These are phyloP conservation scores for Pseudocheirus occidentalis DNA, from an alignment of 2,797 vertebrate genomes.

Conservation along the genomic window DNA sequence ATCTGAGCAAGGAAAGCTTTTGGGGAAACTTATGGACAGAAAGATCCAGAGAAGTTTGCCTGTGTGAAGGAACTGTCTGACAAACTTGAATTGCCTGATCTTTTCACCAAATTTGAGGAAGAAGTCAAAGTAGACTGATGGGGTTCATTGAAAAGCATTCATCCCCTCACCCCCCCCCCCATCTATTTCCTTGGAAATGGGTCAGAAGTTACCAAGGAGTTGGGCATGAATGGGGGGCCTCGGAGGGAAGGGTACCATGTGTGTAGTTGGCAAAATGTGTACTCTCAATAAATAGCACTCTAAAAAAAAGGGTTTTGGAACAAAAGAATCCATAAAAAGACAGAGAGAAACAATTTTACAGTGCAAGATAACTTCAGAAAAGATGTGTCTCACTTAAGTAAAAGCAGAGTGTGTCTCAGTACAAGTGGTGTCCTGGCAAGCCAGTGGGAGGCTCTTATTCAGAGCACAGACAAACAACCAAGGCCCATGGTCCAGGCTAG, in stretches of 20 bases:
- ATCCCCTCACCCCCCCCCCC: slow-evolving; percentile 54
- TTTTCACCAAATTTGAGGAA: slow-evolving; percentile 90
- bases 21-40: slow-evolving; percentile 92
- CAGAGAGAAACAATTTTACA: too few relatives aligned
- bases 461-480: too few relatives aligned
- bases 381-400: too few relatives aligned
- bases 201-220: slow-evolving; percentile 88
- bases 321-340: too few relatives aligned
- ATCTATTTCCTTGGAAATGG: slow-evolving; percentile 90
- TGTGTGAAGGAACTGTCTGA: slow-evolving; percentile 92
- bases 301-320: too few relatives aligned
- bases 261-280: slow-evolving; percentile 33
- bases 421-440: too few relatives aligned
- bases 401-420: too few relatives aligned
- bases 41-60: slow-evolving; percentile 88
- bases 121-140: slow-evolving; percentile 88
- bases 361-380: too few relatives aligned
- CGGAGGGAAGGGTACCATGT: slow-evolving; percentile 67
- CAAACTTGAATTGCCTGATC: slow-evolving; percentile 84
- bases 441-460: too few relatives aligned
- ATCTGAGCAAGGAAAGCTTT: slow-evolving; percentile 86
- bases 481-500: too few relatives aligned
- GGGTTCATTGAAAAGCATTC: slow-evolving; percentile 87
- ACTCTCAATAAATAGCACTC: slow-evolving; percentile 59
- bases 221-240: too few relatives aligned